These are phyloP conservation scores for Tetranychus cinnabarinus DNA, from an alignment of 1,140 invertebrate genomes.

Conservation along the genomic window DNA sequence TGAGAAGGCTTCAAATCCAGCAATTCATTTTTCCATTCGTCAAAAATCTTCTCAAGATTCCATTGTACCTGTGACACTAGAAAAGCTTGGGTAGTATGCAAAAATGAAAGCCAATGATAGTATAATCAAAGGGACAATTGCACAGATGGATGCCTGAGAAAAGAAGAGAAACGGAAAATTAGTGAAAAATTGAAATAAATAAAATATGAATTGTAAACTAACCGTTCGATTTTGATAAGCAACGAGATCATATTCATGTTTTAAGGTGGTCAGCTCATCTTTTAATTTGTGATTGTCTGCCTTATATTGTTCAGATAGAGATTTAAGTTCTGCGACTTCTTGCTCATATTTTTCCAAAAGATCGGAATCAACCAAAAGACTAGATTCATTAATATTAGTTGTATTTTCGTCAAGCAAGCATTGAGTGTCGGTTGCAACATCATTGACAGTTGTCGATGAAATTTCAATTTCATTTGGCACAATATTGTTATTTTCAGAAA, in stretches of 20 bases:
- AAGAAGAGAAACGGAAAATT: not conserved
- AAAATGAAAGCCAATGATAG: not conserved
- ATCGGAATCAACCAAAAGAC: not conserved
- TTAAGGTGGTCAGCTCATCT: not conserved
- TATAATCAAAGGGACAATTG: not conserved
- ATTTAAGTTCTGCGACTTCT: not conserved
- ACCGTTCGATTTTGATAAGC: constrained; percentile 1
- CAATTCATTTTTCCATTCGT: no score
- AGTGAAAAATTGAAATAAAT: not conserved
- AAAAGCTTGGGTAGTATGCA: constrained; percentile 1
- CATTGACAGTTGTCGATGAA: no score
- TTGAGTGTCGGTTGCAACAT: no score
- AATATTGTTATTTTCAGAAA: no score
- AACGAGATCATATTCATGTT: not conserved
- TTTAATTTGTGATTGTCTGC: not conserved
- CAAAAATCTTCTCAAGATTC: not conserved
- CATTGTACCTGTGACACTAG: not conserved
- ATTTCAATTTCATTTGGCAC: no score
- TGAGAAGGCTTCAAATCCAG: no score
- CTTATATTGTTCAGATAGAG: not conserved
- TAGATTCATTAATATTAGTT: not conserved
- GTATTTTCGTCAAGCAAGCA: not conserved
- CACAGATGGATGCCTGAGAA: not conserved
- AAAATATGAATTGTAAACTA: not conserved
- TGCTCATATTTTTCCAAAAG: not conserved